phyloP scores from a whole-genome alignment of 2,797 vertebrate species.

The Chloroceryle amazona region DNA sequence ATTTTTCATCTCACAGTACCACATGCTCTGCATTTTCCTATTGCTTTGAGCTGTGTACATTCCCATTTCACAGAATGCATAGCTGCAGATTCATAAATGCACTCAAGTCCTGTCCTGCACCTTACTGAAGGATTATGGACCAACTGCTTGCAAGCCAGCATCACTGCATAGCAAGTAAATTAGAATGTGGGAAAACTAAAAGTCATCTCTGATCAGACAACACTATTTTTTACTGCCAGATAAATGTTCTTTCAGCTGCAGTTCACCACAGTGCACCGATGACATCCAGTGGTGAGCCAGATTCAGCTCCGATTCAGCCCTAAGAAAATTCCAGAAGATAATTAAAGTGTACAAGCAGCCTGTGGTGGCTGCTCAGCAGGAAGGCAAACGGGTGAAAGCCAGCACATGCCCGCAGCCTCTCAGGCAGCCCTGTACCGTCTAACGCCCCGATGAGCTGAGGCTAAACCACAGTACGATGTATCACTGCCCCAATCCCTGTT shows the following conservation, averaged over 20 bases:
- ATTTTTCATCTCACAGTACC: not conserved
- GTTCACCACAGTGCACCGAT: slow-evolving; percentile 43
- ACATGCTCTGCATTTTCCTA: not conserved
- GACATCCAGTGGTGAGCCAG: slow-evolving; percentile 76
- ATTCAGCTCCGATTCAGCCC: not conserved
- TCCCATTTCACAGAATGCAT: not conserved
- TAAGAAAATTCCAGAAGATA: slow-evolving; percentile 19
- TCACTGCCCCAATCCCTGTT: not conserved
- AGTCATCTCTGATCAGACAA: not conserved
- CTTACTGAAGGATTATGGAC: not conserved
- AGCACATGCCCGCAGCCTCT: not conserved
- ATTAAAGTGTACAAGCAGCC: not conserved
- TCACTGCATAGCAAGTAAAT: not conserved
- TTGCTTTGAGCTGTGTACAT: not conserved
- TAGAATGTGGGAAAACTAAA: not conserved
- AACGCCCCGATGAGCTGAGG: not conserved
- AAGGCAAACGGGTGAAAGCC: not conserved
- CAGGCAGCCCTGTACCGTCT: not conserved
- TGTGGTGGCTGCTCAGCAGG: not conserved
- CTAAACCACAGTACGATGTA: not conserved
- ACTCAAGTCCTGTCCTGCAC: not conserved
- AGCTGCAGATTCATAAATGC: not conserved
- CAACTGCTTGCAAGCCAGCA: not conserved
- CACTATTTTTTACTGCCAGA: slow-evolving; percentile 33
- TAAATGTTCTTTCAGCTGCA: not conserved